A percentile compares a stretch with the other conserved stretches of the same genome.
Conservation (phyloP, 2,888 invertebrate genomes). For the Creontiades dilutus region DNA sequence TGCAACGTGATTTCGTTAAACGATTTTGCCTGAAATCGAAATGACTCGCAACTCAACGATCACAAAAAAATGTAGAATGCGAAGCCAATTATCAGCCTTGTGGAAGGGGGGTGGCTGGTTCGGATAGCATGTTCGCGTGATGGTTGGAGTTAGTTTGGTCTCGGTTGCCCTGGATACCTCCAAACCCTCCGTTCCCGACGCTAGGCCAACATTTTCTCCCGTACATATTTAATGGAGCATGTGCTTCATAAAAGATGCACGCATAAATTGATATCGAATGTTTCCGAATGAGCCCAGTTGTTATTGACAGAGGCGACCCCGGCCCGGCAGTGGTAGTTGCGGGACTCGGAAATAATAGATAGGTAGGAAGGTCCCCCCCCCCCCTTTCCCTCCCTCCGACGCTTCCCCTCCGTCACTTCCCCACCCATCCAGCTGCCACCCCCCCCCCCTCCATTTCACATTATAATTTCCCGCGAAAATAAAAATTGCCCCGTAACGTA, state of each 20-base stretch:
- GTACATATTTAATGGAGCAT: constrained; percentile 71
- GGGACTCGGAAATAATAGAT: constrained; percentile 55
- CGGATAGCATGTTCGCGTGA: constrained; percentile 71
- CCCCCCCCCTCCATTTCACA: constrained; percentile 1
- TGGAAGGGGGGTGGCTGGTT: neutral
- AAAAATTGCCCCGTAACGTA: no score
- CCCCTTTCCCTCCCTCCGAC: neutral
- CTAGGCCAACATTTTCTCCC: constrained; percentile 71
- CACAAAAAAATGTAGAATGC: constrained; percentile 5
- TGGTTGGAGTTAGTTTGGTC: constrained; percentile 67
- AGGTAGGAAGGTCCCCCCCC: constrained; percentile 44
- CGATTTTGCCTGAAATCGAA: no score
- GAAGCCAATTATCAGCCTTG: constrained; percentile 51
- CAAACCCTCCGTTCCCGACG: constrained; percentile 47
- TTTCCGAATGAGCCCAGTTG: constrained; percentile 64
- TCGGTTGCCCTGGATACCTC: constrained; percentile 61
- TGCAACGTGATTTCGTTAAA: no score
- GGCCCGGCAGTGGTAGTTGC: constrained; percentile 28
- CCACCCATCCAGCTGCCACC: neutral
- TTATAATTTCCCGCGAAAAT: neutral
- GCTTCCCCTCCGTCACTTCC: neutral
- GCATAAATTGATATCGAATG: constrained; percentile 71
- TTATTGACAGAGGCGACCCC: constrained; percentile 68
- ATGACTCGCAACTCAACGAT: no score
- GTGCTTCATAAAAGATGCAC: constrained; percentile 72